Evolutionary conservation across 2,888 invertebrate species (phyloP).

Genomic region (Brassicogethes aeneus): DNA sequence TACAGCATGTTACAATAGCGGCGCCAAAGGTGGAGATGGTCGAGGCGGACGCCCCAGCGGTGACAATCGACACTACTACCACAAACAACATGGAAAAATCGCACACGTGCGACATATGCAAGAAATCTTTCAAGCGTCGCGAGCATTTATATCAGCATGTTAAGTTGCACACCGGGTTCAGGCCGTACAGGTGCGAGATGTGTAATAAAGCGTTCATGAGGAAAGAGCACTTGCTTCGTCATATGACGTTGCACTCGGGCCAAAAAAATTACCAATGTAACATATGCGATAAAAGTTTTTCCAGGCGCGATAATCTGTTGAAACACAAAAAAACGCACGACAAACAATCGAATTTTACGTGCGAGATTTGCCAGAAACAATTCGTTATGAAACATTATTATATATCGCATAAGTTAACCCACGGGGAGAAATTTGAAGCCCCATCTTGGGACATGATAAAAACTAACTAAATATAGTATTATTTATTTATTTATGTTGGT

Average conservation of each 20-base stretch:
- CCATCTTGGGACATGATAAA: constrained; percentile 2
- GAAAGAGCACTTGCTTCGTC: constrained; percentile 59
- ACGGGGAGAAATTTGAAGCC: constrained; percentile 21
- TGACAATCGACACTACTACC: neutral
- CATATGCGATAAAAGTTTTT: constrained; percentile 45
- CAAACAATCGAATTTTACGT: constrained; percentile 48
- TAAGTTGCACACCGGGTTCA: constrained; percentile 56
- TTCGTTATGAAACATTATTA: constrained; percentile 60
- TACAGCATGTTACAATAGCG: no score
- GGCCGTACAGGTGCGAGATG: constrained; percentile 56
- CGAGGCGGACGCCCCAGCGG: no score
- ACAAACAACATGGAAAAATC: constrained; percentile 15
- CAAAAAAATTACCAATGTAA: constrained; percentile 58
- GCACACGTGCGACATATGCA: constrained; percentile 49
- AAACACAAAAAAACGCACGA: constrained; percentile 53
- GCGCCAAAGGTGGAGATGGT: neutral
- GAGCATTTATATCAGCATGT: constrained; percentile 61
- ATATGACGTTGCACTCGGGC: constrained; percentile 58
- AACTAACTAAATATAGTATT: no score
- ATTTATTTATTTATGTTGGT: no score
- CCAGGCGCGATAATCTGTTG: constrained; percentile 49
- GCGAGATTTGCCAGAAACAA: constrained; percentile 56
- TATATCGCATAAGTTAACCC: constrained; percentile 52
- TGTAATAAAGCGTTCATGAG: constrained; percentile 60
- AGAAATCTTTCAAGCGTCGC: constrained; percentile 56